These are phyloP conservation scores for Dinocampus coccinellae DNA, from an alignment of 2,888 invertebrate species.

Conservation along the genomic window DNA sequence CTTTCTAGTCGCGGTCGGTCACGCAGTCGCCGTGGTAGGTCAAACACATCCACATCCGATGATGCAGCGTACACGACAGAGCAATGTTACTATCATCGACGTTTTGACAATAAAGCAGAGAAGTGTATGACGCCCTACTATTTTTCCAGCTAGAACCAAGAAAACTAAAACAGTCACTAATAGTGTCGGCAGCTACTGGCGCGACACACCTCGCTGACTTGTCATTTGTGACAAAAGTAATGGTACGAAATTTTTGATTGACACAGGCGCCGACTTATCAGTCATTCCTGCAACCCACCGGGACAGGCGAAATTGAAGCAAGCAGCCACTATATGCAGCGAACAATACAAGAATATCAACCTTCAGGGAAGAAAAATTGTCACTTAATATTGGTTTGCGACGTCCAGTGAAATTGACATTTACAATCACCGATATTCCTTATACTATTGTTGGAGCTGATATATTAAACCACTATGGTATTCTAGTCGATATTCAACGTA, in stretches of 20 bases:
- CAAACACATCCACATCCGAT: neutral
- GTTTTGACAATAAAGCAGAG: neutral
- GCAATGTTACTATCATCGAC: neutral
- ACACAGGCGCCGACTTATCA: slow-evolving; percentile 47
- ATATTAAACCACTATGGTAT: slow-evolving; percentile 56
- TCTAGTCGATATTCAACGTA: slow-evolving; percentile 52
- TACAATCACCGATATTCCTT: slow-evolving; percentile 56
- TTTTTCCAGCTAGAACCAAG: neutral
- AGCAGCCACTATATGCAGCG: slow-evolving; percentile 56
- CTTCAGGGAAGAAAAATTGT: slow-evolving; percentile 49
- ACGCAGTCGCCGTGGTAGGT: neutral
- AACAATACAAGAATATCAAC: slow-evolving; percentile 57
- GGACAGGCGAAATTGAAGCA: too few species aligned
- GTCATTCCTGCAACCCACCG: slow-evolving; percentile 33
- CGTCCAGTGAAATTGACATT: slow-evolving; percentile 56
- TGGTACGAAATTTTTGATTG: slow-evolving; percentile 43
- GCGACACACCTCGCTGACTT: slow-evolving; percentile 40
- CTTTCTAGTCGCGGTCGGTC: neutral
- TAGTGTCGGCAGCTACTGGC: slow-evolving; percentile 52
- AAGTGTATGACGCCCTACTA: neutral
- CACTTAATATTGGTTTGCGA: slow-evolving; percentile 54
- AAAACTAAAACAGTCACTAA: slow-evolving; percentile 36
- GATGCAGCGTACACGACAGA: neutral
- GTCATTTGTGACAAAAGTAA: slow-evolving; percentile 35
- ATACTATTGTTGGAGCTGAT: slow-evolving; percentile 60